Conservation (phyloP, 1,140 invertebrate species). For the Dreissena polymorpha region DNA sequence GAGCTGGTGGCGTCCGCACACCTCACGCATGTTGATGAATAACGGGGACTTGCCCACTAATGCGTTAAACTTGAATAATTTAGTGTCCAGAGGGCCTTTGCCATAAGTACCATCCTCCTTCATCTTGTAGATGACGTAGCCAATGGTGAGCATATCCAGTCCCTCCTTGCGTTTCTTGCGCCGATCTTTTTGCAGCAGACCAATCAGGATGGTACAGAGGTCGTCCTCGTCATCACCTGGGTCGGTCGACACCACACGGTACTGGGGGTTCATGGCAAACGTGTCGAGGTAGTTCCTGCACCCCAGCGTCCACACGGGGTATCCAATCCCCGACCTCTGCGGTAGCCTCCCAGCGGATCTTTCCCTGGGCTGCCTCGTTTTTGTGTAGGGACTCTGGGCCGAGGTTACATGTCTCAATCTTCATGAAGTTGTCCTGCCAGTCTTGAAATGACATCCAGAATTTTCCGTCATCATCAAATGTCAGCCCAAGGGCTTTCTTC, state of each 20-base stretch:
- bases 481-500: constrained; percentile 93
- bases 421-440: too few species aligned
- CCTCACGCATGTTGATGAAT: constrained; percentile 98
- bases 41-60: constrained; percentile 94
- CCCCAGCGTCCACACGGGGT: constrained; percentile 94
- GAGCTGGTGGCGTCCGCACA: constrained; percentile 95
- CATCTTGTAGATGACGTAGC: too few species aligned
- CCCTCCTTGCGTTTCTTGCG: too few species aligned
- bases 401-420: constrained; percentile 98
- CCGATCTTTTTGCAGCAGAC: constrained; percentile 92
- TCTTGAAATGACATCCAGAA: constrained; percentile 88
- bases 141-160: too few species aligned
- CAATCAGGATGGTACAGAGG: constrained; percentile 96
- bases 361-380: constrained; percentile 77
- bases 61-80: constrained; percentile 98
- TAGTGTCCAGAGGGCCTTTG: constrained; percentile 89
- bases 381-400: constrained; percentile 95
- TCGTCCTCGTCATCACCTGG: constrained; percentile 95
- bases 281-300: constrained; percentile 96
- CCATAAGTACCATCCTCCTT: constrained; percentile 80
- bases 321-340: constrained; percentile 98
- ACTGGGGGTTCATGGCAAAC: too few species aligned
- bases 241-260: constrained; percentile 90
- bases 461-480: constrained; percentile 97
- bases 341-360: constrained; percentile 93